Conservation (phyloP, 2,888 invertebrate species). For the Parasteatoda lunata region DNA sequence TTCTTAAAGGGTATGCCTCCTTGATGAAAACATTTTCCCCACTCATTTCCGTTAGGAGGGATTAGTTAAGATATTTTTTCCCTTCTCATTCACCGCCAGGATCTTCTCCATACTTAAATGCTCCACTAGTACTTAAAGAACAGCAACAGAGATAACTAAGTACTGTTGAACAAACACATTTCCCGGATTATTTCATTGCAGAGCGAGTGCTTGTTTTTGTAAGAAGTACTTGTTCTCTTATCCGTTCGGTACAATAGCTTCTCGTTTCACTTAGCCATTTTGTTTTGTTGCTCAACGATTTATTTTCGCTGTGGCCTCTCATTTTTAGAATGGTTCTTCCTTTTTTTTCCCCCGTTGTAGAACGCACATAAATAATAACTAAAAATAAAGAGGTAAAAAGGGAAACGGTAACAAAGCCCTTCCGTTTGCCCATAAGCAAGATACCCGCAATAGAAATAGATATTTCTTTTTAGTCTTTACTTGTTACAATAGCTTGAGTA, state of each 20-base stretch:
- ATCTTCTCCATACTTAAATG: neutral
- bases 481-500: neutral
- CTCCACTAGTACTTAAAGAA: neutral
- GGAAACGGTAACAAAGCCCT: neutral
- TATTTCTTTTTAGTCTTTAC: neutral
- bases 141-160: conserved; percentile 41
- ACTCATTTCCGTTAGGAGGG: neutral
- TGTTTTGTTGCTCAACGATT: neutral
- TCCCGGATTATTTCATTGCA: conserved; percentile 54
- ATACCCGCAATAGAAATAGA: neutral
- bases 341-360: neutral
- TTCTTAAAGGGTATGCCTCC: neutral
- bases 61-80: conserved; percentile 2
- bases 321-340: neutral
- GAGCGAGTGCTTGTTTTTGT: conserved; percentile 40
- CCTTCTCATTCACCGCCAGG: neutral
- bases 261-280: conserved; percentile 5
- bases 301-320: neutral
- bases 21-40: conserved; percentile 1
- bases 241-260: neutral
- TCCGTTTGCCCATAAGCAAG: neutral
- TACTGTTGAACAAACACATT: conserved; percentile 31
- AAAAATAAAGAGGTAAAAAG: neutral
- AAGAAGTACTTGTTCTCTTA: conserved; percentile 5
- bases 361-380: conserved; percentile 1